Conservation (phyloP, 2,113 vertebrate genomes). For the Cochlearius cochlearius region DNA sequence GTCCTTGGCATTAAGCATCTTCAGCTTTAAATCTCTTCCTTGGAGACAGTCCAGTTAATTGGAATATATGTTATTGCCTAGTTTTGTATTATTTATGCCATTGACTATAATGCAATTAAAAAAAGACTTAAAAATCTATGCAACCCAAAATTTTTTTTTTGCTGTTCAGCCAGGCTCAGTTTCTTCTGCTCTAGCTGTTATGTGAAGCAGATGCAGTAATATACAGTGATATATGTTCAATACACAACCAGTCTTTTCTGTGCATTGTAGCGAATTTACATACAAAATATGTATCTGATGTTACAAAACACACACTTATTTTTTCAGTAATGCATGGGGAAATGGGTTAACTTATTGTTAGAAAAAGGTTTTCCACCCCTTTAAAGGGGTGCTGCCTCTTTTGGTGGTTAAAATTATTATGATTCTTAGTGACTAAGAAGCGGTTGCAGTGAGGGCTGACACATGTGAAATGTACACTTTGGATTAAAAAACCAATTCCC, state of each 20-base stretch:
- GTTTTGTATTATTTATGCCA: conserved; percentile 27
- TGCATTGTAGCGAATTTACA: not conserved
- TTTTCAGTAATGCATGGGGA: not conserved
- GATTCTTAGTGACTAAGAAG: not conserved
- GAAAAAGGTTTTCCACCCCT: not conserved
- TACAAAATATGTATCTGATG: not conserved
- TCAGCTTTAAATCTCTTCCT: conserved; percentile 33
- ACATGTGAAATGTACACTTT: not conserved
- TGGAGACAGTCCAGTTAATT: conserved; percentile 47
- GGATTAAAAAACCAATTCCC: not conserved
- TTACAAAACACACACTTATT: not conserved
- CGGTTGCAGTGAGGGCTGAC: not conserved
- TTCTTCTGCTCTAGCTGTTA: not conserved
- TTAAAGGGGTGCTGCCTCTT: not conserved
- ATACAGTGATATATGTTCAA: not conserved
- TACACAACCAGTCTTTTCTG: not conserved
- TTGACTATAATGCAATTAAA: conserved; percentile 10
- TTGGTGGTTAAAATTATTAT: not conserved
- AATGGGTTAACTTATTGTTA: not conserved
- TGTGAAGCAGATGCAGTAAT: not conserved
- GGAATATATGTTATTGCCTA: conserved; percentile 47
- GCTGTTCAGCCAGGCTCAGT: not conserved
- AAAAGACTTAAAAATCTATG: not conserved
- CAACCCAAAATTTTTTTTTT: not conserved
- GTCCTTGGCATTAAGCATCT: conserved; percentile 38